phyloP scores from a whole-genome alignment of 2,797 vertebrate genomes.

The Macrochelys suwanniensis region DNA sequence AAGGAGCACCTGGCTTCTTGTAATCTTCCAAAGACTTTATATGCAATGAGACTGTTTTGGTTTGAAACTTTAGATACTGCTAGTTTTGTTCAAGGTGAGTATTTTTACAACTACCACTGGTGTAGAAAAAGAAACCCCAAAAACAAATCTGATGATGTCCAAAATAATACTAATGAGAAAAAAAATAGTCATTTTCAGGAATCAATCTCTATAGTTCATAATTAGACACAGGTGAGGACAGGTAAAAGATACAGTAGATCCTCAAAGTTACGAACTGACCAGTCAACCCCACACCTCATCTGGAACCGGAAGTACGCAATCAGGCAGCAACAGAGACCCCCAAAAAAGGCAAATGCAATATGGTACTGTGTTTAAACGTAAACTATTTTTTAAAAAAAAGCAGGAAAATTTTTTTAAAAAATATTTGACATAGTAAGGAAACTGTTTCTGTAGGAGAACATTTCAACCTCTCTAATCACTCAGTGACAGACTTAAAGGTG shows the following conservation, averaged over 20 bases:
- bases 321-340: too few species aligned
- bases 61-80: background rate
- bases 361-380: too few species aligned
- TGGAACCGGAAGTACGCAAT: too few species aligned
- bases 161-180: background rate
- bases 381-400: too few species aligned
- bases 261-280: too few species aligned
- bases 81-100: background rate
- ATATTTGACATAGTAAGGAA: too few species aligned
- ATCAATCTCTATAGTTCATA: background rate
- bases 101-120: background rate
- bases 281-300: too few species aligned
- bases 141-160: background rate
- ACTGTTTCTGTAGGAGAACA: too few species aligned
- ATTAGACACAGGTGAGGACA: background rate
- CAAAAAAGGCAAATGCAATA: too few species aligned
- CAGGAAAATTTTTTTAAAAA: too few species aligned
- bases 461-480: too few species aligned
- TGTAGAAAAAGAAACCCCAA: background rate
- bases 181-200: background rate
- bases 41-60: background rate
- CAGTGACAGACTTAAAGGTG: too few species aligned
- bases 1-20: rapidly evolving
- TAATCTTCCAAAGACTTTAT: background rate
- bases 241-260: background rate